Conservation (phyloP, 2,797 vertebrate genomes). For the Poeciliopsis gracilis region DNA sequence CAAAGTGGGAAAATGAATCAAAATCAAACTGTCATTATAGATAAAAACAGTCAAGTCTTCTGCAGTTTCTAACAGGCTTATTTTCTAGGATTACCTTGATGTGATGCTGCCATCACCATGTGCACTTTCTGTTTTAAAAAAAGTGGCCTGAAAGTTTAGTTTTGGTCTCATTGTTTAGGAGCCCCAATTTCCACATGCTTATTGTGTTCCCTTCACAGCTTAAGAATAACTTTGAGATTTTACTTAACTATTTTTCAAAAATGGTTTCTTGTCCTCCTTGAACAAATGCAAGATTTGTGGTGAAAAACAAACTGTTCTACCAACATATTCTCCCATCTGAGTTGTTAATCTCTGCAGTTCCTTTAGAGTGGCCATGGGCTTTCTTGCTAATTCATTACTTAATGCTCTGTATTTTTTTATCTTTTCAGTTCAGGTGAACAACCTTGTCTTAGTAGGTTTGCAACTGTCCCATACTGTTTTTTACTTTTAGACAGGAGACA, state of each 20-base stretch:
- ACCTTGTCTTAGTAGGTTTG: background rate
- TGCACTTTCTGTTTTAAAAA: background rate
- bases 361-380: background rate
- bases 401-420: background rate
- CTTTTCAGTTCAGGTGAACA: background rate
- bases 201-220: background rate
- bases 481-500: background rate
- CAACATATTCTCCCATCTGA: background rate
- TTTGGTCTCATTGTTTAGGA: background rate
- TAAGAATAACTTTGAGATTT: background rate
- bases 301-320: background rate
- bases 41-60: background rate
- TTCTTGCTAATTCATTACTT: background rate
- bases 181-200: background rate
- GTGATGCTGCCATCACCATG: background rate
- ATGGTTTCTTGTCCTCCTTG: background rate
- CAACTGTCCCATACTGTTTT: too few species aligned
- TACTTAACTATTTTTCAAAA: background rate
- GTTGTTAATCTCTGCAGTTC: background rate
- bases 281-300: background rate
- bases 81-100: background rate
- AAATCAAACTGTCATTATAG: background rate
- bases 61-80: background rate
- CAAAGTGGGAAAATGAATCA: too few species aligned
- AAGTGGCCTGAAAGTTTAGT: background rate